Conservation (phyloP, 2,888 invertebrate genomes). For the Drosophila putrida region DNA sequence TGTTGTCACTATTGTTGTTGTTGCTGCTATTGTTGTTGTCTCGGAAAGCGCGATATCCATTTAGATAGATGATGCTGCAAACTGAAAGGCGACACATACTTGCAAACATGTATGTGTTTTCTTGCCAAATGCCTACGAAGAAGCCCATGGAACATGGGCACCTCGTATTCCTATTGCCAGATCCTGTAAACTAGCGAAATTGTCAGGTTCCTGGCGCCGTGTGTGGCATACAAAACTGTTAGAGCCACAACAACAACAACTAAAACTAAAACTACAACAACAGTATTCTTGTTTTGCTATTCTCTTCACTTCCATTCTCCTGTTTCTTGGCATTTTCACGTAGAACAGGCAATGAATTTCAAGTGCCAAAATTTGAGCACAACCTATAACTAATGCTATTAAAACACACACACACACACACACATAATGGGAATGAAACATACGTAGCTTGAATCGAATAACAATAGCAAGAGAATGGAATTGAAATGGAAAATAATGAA, state of each 20-base stretch:
- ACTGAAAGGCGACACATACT: constrained; percentile 39
- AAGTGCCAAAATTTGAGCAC: constrained; percentile 47
- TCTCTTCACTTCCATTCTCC: background rate
- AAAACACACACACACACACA: constrained; percentile 22
- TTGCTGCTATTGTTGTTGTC: constrained; percentile 39
- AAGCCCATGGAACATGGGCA: background rate
- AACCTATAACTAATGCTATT: constrained; percentile 29
- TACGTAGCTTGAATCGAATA: constrained; percentile 4
- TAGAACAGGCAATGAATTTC: constrained; percentile 62
- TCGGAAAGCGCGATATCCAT: constrained; percentile 68
- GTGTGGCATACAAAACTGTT: constrained; percentile 52
- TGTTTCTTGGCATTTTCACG: constrained; percentile 12
- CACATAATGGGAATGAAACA: background rate
- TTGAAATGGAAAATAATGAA: constrained; percentile 8
- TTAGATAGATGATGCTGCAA: constrained; percentile 72
- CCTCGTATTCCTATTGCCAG: background rate
- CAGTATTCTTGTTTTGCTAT: background rate
- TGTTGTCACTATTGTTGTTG: constrained; percentile 32
- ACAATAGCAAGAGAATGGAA: background rate
- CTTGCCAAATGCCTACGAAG: constrained; percentile 11
- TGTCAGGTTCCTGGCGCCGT: constrained; percentile 57
- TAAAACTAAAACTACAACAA: constrained; percentile 9
- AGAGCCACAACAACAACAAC: constrained; percentile 2
- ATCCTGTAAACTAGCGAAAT: constrained; percentile 58
- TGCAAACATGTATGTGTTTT: background rate